These are phyloP conservation scores for Gallinago solitaria DNA, from an alignment of 2,797 vertebrate species.

Conservation along the genomic window DNA sequence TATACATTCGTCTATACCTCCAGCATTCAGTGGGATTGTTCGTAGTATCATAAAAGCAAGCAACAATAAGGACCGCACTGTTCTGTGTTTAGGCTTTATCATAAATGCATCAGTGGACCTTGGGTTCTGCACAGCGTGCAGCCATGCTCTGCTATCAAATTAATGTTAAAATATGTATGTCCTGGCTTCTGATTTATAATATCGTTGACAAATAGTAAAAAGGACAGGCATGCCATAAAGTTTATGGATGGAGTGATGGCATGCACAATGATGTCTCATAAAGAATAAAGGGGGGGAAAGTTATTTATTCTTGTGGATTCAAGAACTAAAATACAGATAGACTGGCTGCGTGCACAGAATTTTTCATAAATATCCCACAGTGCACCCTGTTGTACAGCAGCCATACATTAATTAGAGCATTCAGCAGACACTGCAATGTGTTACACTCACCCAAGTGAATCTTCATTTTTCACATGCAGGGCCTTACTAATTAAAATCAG, in stretches of 20 bases:
- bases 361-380: slow-evolving; percentile 75
- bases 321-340: slow-evolving; percentile 66
- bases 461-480: slow-evolving; percentile 84
- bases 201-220: slow-evolving; percentile 59
- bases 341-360: slow-evolving; percentile 72
- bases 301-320: slow-evolving; percentile 62
- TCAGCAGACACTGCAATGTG: slow-evolving; percentile 79
- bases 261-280: slow-evolving; percentile 61
- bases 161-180: slow-evolving; percentile 54
- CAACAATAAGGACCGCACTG: neutral
- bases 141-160: slow-evolving; percentile 28
- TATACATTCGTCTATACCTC: neutral
- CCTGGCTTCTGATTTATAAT: slow-evolving; percentile 58
- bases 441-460: slow-evolving; percentile 85
- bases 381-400: slow-evolving; percentile 71
- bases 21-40: neutral
- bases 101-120: neutral
- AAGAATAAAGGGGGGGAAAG: slow-evolving; percentile 55
- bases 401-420: slow-evolving; percentile 81
- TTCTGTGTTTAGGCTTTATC: neutral
- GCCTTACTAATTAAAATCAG: slow-evolving; percentile 90
- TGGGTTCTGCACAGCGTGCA: neutral
- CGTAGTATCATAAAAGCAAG: neutral
- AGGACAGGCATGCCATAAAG: slow-evolving; percentile 54
- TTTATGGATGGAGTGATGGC: slow-evolving; percentile 61